Conservation (phyloP, 2,888 invertebrate species). For the Pristionchus arcanus region DNA sequence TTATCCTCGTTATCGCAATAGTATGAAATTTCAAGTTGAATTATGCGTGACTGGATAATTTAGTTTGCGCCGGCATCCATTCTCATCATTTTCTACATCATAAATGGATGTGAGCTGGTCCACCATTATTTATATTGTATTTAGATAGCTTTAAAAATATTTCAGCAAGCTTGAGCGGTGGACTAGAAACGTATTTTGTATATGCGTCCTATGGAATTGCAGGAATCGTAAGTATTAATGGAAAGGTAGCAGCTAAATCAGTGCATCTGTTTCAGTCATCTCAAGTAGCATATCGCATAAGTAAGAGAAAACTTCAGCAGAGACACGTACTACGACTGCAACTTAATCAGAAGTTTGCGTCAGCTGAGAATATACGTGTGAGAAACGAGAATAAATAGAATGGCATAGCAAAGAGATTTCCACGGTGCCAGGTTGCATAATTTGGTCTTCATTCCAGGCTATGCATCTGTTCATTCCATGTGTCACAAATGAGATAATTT, state of each 20-base stretch:
- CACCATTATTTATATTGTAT: no score
- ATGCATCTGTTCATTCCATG: slow-evolving; percentile 42
- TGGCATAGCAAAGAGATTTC: background rate
- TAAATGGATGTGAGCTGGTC: background rate
- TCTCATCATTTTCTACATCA: background rate
- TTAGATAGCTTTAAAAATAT: background rate
- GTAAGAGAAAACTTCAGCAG: background rate
- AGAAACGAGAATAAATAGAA: background rate
- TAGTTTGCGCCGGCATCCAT: slow-evolving; percentile 15
- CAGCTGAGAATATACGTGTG: slow-evolving; percentile 44
- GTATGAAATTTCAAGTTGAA: background rate
- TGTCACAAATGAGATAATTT: slow-evolving; percentile 19
- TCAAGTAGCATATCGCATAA: slow-evolving; percentile 21
- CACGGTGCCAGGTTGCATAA: background rate
- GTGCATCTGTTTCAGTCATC: background rate
- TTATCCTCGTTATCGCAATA: slow-evolving; percentile 25
- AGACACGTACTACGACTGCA: slow-evolving; percentile 41
- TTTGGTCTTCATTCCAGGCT: background rate
- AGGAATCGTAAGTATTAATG: background rate
- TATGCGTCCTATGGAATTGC: slow-evolving; percentile 19
- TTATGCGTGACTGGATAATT: background rate
- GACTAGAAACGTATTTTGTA: background rate
- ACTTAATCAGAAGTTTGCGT: slow-evolving; percentile 48
- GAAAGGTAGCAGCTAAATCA: no score
- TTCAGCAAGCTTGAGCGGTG: slow-evolving; percentile 20